Conservation (phyloP, 2,797 vertebrate species). For the Heteromormyrus szaboi region DNA sequence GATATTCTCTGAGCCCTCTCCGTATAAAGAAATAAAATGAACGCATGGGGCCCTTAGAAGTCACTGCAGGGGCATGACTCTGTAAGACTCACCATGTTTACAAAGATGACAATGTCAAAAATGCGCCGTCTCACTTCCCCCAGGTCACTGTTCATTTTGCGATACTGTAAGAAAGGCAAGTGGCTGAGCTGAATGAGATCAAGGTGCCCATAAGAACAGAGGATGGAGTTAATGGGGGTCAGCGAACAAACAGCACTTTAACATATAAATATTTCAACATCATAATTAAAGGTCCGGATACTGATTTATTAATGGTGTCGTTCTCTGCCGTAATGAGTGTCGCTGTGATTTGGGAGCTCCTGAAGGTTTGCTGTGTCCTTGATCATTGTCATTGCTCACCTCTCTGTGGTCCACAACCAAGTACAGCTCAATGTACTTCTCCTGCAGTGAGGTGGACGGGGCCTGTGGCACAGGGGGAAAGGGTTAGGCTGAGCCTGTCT, state of each 20-base stretch:
- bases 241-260: not conserved
- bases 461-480: not conserved
- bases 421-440: not conserved
- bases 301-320: not conserved
- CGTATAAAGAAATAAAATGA: not conserved
- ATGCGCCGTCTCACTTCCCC: not conserved
- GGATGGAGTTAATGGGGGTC: not conserved
- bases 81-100: not conserved
- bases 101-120: not conserved
- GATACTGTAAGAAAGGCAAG: not conserved
- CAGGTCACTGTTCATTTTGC: not conserved
- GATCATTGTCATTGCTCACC: not conserved
- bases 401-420: not conserved
- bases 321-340: not conserved
- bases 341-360: not conserved
- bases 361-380: not conserved
- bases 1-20: not conserved
- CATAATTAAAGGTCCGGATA: not conserved
- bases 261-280: not conserved
- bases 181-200: not conserved
- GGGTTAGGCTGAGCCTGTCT: not conserved
- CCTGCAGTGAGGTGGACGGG: not conserved
- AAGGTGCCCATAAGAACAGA: not conserved
- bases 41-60: not conserved
- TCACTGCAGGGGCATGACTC: not conserved